A percentile compares a stretch with the other conserved stretches of the same genome.
Conservation (phyloP, 2,888 invertebrate species). For the Campoplex capitator region DNA sequence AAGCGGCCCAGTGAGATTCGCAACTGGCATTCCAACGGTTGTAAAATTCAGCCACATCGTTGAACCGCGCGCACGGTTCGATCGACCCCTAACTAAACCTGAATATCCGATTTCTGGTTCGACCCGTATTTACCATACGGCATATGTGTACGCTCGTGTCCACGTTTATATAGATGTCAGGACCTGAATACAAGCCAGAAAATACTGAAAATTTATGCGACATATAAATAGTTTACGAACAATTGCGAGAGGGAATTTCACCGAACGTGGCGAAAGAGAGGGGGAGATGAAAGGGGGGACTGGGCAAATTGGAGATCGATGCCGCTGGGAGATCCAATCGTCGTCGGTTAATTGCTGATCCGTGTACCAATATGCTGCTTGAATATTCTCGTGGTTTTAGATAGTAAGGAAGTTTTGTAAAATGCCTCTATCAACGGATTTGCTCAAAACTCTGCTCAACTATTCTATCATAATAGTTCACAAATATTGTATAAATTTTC, state of each 20-base stretch:
- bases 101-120: conserved; percentile 52
- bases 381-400: conserved; percentile 76
- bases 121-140: conserved; percentile 31
- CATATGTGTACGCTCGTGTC: not conserved
- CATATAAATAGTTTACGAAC: conserved; percentile 77
- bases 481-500: not conserved
- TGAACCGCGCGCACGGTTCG: conserved; percentile 3
- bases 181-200: conserved; percentile 40
- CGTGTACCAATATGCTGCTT: conserved; percentile 68
- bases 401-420: conserved; percentile 76
- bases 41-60: conserved; percentile 25
- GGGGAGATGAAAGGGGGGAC: conserved; percentile 53
- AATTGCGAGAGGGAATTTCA: conserved; percentile 34
- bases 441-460: not conserved
- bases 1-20: conserved; percentile 6
- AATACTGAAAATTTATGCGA: conserved; percentile 76
- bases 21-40: conserved; percentile 4
- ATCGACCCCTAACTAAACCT: conserved; percentile 26
- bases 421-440: not conserved
- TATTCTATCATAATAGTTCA: not conserved
- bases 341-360: conserved; percentile 80
- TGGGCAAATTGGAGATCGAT: conserved; percentile 60
- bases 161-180: not conserved
- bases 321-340: conserved; percentile 77
- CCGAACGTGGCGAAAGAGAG: conserved; percentile 29